phyloP scores from a whole-genome alignment of 2,113 vertebrate species.

The Lophura nycthemera region DNA sequence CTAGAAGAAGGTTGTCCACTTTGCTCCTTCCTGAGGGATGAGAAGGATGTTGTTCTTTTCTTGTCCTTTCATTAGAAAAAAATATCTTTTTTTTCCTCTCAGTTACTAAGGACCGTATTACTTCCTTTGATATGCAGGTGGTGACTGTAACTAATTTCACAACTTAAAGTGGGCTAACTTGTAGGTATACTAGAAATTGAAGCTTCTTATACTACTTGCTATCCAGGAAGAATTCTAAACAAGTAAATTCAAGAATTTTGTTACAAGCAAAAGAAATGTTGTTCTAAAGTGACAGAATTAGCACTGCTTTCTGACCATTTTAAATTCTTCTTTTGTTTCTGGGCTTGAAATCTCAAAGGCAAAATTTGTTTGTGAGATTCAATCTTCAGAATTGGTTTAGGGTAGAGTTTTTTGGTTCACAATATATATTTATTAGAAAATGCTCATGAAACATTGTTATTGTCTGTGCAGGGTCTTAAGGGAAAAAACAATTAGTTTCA shows the following conservation, averaged over 20 bases:
- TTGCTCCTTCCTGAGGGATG: neutral
- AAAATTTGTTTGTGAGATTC: neutral
- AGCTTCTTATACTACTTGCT: neutral
- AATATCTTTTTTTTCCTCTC: neutral
- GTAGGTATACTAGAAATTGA: neutral
- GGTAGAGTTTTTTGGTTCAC: neutral
- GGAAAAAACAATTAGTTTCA: constrained; percentile 19
- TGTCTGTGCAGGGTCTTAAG: neutral
- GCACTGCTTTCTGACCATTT: neutral
- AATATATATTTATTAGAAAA: constrained; percentile 6
- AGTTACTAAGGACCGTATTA: neutral
- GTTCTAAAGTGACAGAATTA: neutral
- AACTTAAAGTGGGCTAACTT: neutral
- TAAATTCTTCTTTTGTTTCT: neutral
- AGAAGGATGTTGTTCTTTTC: neutral
- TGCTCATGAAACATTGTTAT: neutral
- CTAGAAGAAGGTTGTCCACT: neutral
- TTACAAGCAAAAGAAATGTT: neutral
- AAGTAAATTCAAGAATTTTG: neutral
- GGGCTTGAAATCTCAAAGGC: neutral
- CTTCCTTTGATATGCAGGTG: neutral
- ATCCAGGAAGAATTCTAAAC: neutral
- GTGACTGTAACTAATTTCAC: neutral
- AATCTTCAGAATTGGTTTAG: neutral
- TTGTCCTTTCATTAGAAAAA: neutral